These are phyloP conservation scores for Pseudorhombus dupliciocellatus DNA, from an alignment of 2,113 vertebrate genomes.

Conservation along the genomic window DNA sequence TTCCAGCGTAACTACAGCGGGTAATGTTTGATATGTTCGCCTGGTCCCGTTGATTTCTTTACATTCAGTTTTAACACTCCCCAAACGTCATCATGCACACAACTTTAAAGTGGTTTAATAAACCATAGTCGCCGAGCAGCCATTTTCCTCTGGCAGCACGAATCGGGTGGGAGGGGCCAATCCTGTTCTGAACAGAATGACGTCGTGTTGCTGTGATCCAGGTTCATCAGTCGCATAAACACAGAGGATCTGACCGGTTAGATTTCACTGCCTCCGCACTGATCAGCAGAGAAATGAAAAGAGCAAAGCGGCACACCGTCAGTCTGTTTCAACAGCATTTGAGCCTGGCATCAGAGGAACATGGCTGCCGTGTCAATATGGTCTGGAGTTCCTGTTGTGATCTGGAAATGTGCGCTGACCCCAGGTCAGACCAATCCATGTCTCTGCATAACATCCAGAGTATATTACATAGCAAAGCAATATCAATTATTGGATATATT, in stretches of 20 bases:
- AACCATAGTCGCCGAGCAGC: neutral
- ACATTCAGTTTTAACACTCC: conserved; percentile 46
- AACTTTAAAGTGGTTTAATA: conserved; percentile 23
- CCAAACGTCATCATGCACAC: conserved; percentile 52
- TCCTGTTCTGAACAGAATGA: too few species aligned
- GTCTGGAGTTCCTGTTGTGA: conserved; percentile 41
- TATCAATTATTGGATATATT: conserved; percentile 73
- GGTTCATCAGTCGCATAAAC: too few species aligned
- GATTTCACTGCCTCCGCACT: too few species aligned
- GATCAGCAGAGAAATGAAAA: too few species aligned
- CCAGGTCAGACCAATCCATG: conserved; percentile 51
- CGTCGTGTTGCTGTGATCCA: too few species aligned
- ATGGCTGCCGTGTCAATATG: neutral
- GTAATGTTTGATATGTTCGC: conserved; percentile 33
- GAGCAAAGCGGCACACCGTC: too few species aligned
- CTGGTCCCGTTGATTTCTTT: conserved; percentile 30
- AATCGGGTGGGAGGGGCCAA: too few species aligned
- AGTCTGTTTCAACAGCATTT: too few species aligned
- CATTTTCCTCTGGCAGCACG: neutral
- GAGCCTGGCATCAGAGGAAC: too few species aligned
- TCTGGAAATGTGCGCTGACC: conserved; percentile 45
- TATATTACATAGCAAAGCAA: conserved; percentile 63
- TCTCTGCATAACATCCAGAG: conserved; percentile 51
- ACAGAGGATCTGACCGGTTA: too few species aligned
- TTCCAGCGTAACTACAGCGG: neutral